Percentiles rank a stretch among this genome's conserved stretches.
Conservation (phyloP, 2,797 vertebrate species). For the Hydrolagus colliei region DNA sequence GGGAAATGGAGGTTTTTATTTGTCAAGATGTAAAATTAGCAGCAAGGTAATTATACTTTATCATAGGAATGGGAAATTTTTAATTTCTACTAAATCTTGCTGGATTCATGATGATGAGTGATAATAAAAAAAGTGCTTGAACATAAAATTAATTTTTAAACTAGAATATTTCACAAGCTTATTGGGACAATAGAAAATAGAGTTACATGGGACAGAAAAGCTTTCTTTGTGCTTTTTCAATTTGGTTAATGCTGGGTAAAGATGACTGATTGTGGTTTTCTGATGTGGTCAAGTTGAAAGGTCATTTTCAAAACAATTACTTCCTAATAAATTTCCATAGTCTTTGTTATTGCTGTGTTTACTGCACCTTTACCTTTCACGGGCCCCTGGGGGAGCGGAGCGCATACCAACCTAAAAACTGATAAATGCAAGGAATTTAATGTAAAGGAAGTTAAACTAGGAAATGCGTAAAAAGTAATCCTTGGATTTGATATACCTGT, state of each 20-base stretch:
- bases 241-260: background rate
- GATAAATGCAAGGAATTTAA: too few relatives aligned
- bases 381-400: too few relatives aligned
- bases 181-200: background rate
- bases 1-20: too few relatives aligned
- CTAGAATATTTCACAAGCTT: background rate
- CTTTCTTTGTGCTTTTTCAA: background rate
- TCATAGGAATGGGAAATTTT: background rate
- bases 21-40: background rate
- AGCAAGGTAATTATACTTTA: slow-evolving; percentile 5
- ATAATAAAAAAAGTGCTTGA: background rate
- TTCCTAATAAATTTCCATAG: too few relatives aligned
- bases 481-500: too few relatives aligned
- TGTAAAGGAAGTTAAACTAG: too few relatives aligned
- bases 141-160: background rate
- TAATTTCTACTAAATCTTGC: background rate
- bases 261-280: background rate
- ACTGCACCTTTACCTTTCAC: too few relatives aligned
- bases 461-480: too few relatives aligned
- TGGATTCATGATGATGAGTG: background rate
- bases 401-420: too few relatives aligned
- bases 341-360: too few relatives aligned
- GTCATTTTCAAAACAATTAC: too few relatives aligned
- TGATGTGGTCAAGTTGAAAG: background rate
- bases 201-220: background rate